Conservation (phyloP, 2,888 invertebrate species). For the Dasypogon diadema region DNA sequence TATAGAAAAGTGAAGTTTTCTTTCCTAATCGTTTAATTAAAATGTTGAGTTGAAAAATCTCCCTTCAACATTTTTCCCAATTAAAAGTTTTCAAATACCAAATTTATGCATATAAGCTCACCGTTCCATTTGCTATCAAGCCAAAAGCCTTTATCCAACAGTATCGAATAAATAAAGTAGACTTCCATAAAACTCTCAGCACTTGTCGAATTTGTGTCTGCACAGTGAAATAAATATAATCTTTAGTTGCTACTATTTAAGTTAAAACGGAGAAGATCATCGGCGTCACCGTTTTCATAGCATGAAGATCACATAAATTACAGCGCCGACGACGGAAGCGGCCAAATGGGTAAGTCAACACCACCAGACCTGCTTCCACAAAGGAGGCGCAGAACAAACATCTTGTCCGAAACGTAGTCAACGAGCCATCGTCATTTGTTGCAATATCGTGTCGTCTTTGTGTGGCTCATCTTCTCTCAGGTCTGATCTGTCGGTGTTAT, state of each 20-base stretch:
- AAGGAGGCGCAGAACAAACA: not conserved
- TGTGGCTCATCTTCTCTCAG: slow-evolving; percentile 1
- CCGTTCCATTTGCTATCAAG: no score
- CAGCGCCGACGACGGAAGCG: not conserved
- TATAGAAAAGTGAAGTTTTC: no score
- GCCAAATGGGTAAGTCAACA: slow-evolving; percentile 8
- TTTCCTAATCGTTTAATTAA: no score
- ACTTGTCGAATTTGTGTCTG: slow-evolving; percentile 53
- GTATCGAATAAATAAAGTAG: not conserved
- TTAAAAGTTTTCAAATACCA: no score
- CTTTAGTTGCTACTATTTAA: not conserved
- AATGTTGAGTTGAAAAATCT: no score
- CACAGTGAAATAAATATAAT: slow-evolving; percentile 9
- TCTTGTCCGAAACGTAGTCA: slow-evolving; percentile 2
- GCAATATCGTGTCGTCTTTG: slow-evolving; percentile 12
- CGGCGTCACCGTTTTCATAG: slow-evolving; percentile 6
- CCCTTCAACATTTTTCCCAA: no score
- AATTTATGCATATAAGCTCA: no score
- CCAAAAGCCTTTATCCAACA: not conserved
- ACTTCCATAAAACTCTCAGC: slow-evolving; percentile 49
- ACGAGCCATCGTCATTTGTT: slow-evolving; percentile 38
- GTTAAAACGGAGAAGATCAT: not conserved
- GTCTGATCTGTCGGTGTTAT: slow-evolving; percentile 9
- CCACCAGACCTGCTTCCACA: not conserved
- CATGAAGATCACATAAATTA: slow-evolving; percentile 24